phyloP scores from a whole-genome alignment of 2,888 invertebrate species.

The Drosophila niveifrons region DNA sequence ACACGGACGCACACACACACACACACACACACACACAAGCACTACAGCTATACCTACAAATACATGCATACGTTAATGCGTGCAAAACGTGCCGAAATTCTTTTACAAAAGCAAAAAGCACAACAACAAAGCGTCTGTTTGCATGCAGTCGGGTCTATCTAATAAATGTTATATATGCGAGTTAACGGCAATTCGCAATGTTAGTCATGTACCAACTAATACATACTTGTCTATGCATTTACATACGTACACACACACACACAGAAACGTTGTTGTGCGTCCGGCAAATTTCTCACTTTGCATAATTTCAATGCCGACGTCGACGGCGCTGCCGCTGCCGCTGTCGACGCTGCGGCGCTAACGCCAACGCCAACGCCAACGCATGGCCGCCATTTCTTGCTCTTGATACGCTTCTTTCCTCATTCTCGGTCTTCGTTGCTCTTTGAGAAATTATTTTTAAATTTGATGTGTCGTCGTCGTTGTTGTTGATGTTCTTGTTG shows the following conservation, averaged over 20 bases:
- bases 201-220: constrained; percentile 30
- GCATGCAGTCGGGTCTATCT: constrained; percentile 25
- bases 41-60: neutral
- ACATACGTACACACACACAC: neutral
- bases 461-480: constrained; percentile 57
- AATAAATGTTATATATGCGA: constrained; percentile 12
- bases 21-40: constrained; percentile 3
- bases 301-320: constrained; percentile 71
- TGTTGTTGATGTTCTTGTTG: constrained; percentile 9
- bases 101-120: constrained; percentile 13
- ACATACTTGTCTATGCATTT: neutral
- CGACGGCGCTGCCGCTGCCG: constrained; percentile 22
- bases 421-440: constrained; percentile 48
- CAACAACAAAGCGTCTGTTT: constrained; percentile 23
- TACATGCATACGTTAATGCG: constrained; percentile 32
- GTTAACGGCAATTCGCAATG: constrained; percentile 11
- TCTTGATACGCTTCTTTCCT: constrained; percentile 60
- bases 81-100: constrained; percentile 49
- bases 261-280: constrained; percentile 24
- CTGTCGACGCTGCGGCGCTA: constrained; percentile 22
- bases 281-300: constrained; percentile 64
- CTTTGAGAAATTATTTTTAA: constrained; percentile 79
- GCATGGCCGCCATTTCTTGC: constrained; percentile 69
- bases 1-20: constrained; percentile 7
- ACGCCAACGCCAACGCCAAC: constrained; percentile 47